These are phyloP conservation scores for Drosophila baimaii DNA, from an alignment of 1,140 invertebrate genomes.

Conservation along the genomic window DNA sequence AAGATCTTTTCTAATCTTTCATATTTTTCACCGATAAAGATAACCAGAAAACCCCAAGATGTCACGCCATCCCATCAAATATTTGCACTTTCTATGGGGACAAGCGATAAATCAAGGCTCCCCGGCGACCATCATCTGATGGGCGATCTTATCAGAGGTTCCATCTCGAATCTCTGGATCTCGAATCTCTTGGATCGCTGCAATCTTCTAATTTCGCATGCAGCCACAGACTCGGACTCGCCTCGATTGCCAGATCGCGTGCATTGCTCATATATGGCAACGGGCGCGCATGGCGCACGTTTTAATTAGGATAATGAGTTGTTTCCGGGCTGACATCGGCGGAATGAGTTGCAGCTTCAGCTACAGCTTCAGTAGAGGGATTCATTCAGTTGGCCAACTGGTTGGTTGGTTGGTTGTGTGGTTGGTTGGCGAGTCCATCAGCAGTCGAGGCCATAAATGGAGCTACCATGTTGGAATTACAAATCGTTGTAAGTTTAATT, in stretches of 20 bases:
- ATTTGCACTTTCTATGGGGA: slow-evolving; percentile 16
- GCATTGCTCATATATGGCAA: slow-evolving; percentile 80
- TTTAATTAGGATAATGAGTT: slow-evolving; percentile 84
- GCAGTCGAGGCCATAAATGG: slow-evolving; percentile 66
- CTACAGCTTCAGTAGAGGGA: slow-evolving; percentile 18
- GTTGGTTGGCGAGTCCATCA: slow-evolving; percentile 27
- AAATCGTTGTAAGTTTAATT: slow-evolving; percentile 81
- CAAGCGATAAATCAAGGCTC: slow-evolving; percentile 40
- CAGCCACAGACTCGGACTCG: slow-evolving; percentile 55
- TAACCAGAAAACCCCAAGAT: not conserved
- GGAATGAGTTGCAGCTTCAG: slow-evolving; percentile 13
- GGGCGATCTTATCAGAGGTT: slow-evolving; percentile 32
- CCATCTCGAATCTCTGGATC: slow-evolving; percentile 48
- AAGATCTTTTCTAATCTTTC: not conserved
- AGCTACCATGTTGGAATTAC: slow-evolving; percentile 71
- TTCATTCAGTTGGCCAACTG: slow-evolving; percentile 49
- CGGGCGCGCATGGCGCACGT: slow-evolving; percentile 80
- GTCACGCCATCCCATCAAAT: slow-evolving; percentile 7
- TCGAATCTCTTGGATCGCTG: slow-evolving; percentile 17
- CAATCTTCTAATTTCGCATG: slow-evolving; percentile 79
- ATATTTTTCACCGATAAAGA: not conserved
- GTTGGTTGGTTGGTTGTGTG: not conserved
- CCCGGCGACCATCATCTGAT: slow-evolving; percentile 37
- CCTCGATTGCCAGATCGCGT: slow-evolving; percentile 81
- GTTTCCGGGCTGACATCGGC: slow-evolving; percentile 73